Conservation (phyloP, 2,888 invertebrate species). For the Phalera bucephala region DNA sequence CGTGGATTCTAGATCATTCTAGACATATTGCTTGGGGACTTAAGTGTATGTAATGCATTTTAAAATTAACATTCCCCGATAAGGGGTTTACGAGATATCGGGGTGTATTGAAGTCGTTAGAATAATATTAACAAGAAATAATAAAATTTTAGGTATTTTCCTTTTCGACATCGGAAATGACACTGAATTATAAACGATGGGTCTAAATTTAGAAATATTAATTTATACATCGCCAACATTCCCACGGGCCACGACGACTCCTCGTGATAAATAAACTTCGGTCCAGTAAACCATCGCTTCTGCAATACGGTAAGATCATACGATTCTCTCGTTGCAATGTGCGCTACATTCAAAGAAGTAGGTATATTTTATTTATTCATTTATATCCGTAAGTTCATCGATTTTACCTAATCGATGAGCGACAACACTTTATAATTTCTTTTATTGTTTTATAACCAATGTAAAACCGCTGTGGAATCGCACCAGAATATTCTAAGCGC, state of each 20-base stretch:
- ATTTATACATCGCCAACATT: too few species aligned
- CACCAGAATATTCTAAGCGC: constrained; percentile 12
- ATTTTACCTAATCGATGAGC: constrained; percentile 28
- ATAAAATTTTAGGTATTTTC: too few species aligned
- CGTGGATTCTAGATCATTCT: too few species aligned
- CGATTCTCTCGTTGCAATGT: constrained; percentile 10
- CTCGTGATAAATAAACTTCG: constrained; percentile 1
- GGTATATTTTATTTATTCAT: constrained; percentile 37
- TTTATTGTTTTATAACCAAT: constrained; percentile 20
- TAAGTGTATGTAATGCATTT: too few species aligned
- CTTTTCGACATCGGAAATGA: too few species aligned
- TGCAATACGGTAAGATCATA: neutral
- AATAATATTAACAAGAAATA: too few species aligned
- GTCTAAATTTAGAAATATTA: too few species aligned
- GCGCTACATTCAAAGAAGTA: constrained; percentile 22
- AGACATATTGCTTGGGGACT: too few species aligned
- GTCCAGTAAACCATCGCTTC: constrained; percentile 4
- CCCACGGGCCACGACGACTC: neutral
- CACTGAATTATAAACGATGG: too few species aligned
- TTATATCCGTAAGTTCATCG: constrained; percentile 14
- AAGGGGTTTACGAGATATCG: too few species aligned
- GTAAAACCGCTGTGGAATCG: constrained; percentile 23
- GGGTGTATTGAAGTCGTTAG: too few species aligned
- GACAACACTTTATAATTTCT: constrained; percentile 20
- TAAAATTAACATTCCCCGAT: too few species aligned